phyloP scores from a whole-genome alignment of 2,113 vertebrate genomes.

The Pachycephala philippinensis region DNA sequence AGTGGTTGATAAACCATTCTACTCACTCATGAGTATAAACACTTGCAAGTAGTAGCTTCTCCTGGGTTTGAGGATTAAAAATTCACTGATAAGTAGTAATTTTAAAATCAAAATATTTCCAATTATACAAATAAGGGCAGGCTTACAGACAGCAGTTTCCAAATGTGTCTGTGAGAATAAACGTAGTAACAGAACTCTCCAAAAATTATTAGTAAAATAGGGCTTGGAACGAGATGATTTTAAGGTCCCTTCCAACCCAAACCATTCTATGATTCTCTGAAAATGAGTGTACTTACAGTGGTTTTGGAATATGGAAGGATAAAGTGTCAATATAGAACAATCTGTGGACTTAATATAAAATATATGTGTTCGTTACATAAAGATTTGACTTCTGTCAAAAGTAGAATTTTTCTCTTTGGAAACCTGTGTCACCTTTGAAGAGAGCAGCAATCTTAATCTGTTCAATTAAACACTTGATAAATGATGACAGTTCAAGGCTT shows the following conservation, averaged over 20 bases:
- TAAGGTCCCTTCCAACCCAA: neutral
- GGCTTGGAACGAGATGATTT: neutral
- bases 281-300: neutral
- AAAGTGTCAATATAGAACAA: neutral
- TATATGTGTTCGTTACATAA: neutral
- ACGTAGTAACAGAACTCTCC: neutral
- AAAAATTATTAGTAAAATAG: neutral
- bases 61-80: neutral
- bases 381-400: neutral
- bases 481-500: neutral
- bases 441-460: neutral
- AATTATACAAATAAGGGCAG: neutral
- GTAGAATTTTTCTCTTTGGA: neutral
- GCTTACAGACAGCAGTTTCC: neutral
- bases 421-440: neutral
- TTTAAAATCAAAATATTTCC: neutral
- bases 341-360: neutral
- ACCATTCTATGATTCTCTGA: neutral
- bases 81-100: neutral
- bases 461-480: neutral
- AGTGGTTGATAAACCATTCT: neutral
- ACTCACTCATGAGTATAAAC: neutral
- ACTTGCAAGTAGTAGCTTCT: neutral
- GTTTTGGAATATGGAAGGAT: neutral
- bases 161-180: neutral